Percentiles rank a stretch among this genome's conserved stretches.
Conservation (phyloP, 1,140 invertebrate species). For the Metaphire vulgaris region DNA sequence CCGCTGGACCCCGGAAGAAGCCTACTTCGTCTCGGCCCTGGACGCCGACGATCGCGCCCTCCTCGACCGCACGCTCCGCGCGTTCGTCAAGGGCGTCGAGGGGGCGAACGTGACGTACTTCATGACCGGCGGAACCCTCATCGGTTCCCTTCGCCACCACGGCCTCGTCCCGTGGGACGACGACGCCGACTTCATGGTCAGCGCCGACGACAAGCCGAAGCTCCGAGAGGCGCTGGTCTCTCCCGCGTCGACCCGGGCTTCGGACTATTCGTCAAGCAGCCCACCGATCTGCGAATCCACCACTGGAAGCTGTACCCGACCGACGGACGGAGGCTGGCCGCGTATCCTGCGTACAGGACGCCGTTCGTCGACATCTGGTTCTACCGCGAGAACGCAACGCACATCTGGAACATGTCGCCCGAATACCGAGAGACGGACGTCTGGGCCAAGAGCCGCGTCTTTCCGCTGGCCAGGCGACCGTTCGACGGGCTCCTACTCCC, state of each 20-base stretch:
- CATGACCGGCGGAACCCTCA: too few species aligned
- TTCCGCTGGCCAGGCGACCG: not conserved
- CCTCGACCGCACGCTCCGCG: not conserved
- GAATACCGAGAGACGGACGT: not conserved
- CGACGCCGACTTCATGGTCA: constrained; percentile 7
- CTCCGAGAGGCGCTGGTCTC: not conserved
- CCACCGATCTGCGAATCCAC: not conserved
- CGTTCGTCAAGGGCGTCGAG: not conserved
- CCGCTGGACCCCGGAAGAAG: too few species aligned
- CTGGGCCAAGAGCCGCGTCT: not conserved
- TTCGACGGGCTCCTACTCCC: not conserved
- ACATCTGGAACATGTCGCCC: not conserved
- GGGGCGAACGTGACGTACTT: constrained; percentile 18
- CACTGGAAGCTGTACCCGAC: constrained; percentile 6
- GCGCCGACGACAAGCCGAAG: not conserved
- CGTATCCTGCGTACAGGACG: not conserved
- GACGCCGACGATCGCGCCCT: not conserved
- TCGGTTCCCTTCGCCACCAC: constrained; percentile 13
- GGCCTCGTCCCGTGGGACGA: constrained; percentile 18
- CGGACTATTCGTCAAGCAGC: not conserved
- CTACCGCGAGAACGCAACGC: constrained; percentile 13
- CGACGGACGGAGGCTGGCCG: not conserved
- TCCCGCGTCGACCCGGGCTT: not conserved
- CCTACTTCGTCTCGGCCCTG: not conserved
- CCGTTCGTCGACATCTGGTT: constrained; percentile 17